Conservation (phyloP, 2,888 invertebrate genomes). For the Pseudanteris insignis region DNA sequence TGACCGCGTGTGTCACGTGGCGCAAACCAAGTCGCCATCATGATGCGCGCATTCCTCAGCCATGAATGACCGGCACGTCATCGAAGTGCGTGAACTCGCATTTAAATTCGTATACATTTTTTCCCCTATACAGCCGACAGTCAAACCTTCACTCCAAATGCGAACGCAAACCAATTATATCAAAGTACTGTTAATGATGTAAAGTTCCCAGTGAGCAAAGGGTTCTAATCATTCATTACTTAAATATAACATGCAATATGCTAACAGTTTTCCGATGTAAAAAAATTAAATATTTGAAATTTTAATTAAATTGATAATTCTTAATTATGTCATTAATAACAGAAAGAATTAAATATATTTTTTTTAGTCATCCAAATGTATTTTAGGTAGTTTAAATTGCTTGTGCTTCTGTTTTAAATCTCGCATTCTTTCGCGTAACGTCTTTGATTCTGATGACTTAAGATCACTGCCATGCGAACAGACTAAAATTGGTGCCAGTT, state of each 20-base stretch:
- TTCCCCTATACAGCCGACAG: too few species aligned
- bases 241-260: too few species aligned
- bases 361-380: conserved; percentile 23
- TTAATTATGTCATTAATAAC: background rate
- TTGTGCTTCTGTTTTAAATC: conserved; percentile 37
- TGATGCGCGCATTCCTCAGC: conserved; percentile 57
- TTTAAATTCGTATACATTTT: conserved; percentile 2
- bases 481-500: conserved; percentile 41
- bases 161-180: too few species aligned
- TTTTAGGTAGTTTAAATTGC: conserved; percentile 26
- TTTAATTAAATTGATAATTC: too few species aligned
- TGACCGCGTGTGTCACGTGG: conserved; percentile 65
- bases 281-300: too few species aligned
- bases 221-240: too few species aligned
- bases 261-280: too few species aligned
- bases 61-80: conserved; percentile 64
- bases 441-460: conserved; percentile 40
- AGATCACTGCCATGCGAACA: conserved; percentile 37
- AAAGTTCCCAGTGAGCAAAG: too few species aligned
- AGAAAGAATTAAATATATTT: too few species aligned
- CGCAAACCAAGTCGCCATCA: conserved; percentile 44
- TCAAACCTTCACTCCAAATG: too few species aligned
- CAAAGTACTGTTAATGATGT: too few species aligned
- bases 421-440: conserved; percentile 41
- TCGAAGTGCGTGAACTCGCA: conserved; percentile 52